Evolutionary conservation across 2,113 vertebrate species (phyloP).

Genomic region (Psittacara wagleri): DNA sequence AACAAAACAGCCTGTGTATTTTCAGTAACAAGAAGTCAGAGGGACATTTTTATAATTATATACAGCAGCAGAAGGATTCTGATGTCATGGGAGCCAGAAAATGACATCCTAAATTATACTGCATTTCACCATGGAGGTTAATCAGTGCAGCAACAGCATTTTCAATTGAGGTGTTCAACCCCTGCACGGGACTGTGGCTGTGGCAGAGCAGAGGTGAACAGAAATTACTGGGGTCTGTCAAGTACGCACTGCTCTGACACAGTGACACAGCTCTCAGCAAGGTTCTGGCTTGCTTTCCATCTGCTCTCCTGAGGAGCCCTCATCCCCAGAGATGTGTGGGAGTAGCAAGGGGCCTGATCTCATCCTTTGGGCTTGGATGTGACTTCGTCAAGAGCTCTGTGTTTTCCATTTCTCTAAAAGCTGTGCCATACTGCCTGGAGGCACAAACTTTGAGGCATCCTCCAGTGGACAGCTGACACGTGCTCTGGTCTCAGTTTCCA

Average conservation of each 20-base stretch:
- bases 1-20: conserved; percentile 44
- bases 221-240: background rate
- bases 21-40: conserved; percentile 56
- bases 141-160: background rate
- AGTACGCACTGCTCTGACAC: rapidly evolving
- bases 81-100: conserved; percentile 45
- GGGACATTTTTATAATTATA: conserved; percentile 56
- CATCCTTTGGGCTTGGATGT: background rate
- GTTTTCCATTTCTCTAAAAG: background rate
- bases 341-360: background rate
- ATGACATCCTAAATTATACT: conserved; percentile 9
- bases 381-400: background rate
- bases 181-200: background rate
- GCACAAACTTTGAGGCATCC: background rate
- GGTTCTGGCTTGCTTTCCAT: background rate
- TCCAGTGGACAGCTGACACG: background rate
- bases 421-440: background rate
- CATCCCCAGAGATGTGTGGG: background rate
- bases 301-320: background rate
- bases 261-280: background rate
- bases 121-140: background rate
- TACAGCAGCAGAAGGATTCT: conserved; percentile 2
- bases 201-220: background rate
- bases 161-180: background rate
- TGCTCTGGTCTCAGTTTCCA: background rate